phyloP scores from a whole-genome alignment of 1,140 invertebrate genomes.

The Pachyrhynchus sulphureomaculatus region DNA sequence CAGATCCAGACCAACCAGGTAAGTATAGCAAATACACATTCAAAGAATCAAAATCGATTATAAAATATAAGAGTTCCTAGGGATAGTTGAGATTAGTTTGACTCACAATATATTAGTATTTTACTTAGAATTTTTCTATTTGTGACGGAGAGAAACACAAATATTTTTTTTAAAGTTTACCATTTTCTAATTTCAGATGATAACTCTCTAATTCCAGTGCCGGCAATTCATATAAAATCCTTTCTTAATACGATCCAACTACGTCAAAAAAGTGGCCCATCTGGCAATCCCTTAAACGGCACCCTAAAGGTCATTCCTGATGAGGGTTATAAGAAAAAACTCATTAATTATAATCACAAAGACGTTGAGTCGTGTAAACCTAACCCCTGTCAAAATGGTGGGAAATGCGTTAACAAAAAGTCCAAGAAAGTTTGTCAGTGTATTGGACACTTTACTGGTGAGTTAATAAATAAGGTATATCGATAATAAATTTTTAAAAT shows the following conservation, averaged over 20 bases:
- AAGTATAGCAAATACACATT: no score
- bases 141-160: no score
- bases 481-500: no score
- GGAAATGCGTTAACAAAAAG: conserved; percentile 59
- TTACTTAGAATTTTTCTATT: no score
- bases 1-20: neutral
- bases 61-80: no score
- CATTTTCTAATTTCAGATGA: conserved; percentile 4
- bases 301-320: conserved; percentile 54
- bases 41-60: no score
- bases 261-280: conserved; percentile 53
- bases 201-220: conserved; percentile 44
- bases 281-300: conserved; percentile 58
- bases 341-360: conserved; percentile 57
- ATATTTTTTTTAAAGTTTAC: no score
- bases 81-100: no score
- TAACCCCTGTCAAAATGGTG: conserved; percentile 68
- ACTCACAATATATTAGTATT: no score
- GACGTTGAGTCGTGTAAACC: conserved; percentile 65
- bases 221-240: conserved; percentile 61
- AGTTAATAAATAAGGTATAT: conserved; percentile 26
- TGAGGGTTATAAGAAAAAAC: conserved; percentile 60
- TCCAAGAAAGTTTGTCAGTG: conserved; percentile 63
- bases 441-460: conserved; percentile 61
- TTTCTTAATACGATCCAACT: conserved; percentile 63